Base-by-base conservation (phyloP, 2,113 vertebrate genomes). In the Strix aluco region DNA sequence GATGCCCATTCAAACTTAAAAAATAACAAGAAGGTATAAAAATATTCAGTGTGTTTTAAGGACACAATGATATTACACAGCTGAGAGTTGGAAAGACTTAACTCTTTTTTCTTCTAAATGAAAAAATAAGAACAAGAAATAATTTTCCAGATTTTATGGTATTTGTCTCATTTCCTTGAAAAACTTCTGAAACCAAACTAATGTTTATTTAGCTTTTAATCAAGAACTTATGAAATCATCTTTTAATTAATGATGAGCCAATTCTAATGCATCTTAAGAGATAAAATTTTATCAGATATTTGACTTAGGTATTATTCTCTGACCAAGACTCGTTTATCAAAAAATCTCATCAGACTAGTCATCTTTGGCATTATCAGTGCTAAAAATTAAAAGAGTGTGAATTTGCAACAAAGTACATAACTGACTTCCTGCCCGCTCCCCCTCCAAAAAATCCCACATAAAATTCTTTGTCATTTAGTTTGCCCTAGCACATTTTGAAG, bases 1-100 rank as follows among this genome's bases (percentile, higher is more conserved):
- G 85, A 78, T 72, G 88, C 65, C 71, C 44, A 65, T 93, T 92
- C 81, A 91, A 75, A 95, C 65, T 47, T 59, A 70, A 79, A 78
- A 95, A 88, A 34, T 38, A 85, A 77, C 32, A 94, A 71, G 4
- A 58, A 71, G 40, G 34, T 34, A 92, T 52, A 92, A 94, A 90
- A 83, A 77, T 73, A 62, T 25, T 87, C 6, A 9, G 54, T 61
- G 78, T 87, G 46, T 82, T 79, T 94, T 94, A 63, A 91, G 86
- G 78, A 80, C 66, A 29, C 11, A 71, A 67, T 57, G 51, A 40
- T 94, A 29, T 55, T 51, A 25, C 62, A 66, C 66, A 88, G 63
- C 67, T 66, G 58, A 79, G 61, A 75, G 52, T 2, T 89, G 54
- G 40, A 91, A 75, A 73, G 62, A 47, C 29, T 51, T 36, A 10